Percentiles rank a stretch among this genome's conserved stretches.
phyloP scores from a whole-genome alignment of 2,113 vertebrate species.

The Coracopsis vasa region DNA sequence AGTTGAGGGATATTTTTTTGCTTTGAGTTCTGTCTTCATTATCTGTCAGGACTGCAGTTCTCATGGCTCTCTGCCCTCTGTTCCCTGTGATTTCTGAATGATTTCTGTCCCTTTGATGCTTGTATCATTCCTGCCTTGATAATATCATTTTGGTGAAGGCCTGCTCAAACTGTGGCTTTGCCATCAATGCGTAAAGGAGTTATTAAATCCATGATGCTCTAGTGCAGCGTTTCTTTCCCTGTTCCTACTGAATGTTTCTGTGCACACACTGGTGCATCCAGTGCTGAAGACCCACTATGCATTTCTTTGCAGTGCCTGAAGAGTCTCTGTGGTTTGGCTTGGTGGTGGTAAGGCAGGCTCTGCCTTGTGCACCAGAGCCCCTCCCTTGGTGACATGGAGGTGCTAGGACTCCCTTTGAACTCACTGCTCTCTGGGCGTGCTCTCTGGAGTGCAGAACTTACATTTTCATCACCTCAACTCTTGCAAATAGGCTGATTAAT shows the following conservation, averaged over 20 bases:
- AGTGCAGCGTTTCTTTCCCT: rapidly evolving
- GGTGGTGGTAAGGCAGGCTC: neutral
- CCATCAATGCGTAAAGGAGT: neutral
- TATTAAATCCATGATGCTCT: neutral
- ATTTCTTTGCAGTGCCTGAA: neutral
- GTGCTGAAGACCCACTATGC: neutral
- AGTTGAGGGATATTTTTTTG: neutral
- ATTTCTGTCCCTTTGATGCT: neutral
- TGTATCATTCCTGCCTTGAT: neutral
- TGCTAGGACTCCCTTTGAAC: neutral
- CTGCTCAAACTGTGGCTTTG: neutral
- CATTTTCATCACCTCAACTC: neutral
- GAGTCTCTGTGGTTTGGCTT: neutral
- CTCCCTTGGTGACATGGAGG: rapidly evolving
- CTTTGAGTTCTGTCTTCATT: neutral
- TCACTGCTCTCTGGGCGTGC: rapidly evolving
- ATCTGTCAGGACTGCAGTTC: neutral
- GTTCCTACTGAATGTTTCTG: neutral
- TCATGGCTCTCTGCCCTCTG: neutral
- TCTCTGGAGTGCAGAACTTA: neutral
- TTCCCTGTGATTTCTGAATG: neutral
- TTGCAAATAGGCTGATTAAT: neutral
- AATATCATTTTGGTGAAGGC: neutral
- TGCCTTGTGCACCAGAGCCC: rapidly evolving
- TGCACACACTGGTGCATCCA: neutral